These are phyloP conservation scores for Leptarthrus brevirostris DNA, from an alignment of 2,888 invertebrate genomes.

Conservation along the genomic window DNA sequence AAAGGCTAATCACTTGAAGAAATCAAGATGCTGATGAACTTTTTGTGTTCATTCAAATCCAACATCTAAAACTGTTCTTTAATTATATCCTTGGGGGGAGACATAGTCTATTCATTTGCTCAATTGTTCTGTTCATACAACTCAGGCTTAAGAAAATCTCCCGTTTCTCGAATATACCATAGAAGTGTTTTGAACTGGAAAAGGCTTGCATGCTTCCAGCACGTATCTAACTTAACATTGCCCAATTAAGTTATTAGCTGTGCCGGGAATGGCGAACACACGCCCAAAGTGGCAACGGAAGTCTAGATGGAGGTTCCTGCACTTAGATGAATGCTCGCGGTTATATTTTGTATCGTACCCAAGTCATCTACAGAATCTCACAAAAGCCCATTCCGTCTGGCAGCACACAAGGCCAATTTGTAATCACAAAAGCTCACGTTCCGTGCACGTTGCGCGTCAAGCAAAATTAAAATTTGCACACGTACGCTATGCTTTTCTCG, in stretches of 20 bases:
- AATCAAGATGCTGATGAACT: too few relatives aligned
- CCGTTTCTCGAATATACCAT: too few relatives aligned
- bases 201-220: neutral
- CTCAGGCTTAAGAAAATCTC: too few relatives aligned
- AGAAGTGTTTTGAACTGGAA: too few relatives aligned
- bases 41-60: too few relatives aligned
- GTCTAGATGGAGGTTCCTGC: slow-evolving; percentile 4
- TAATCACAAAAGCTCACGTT: slow-evolving; percentile 20
- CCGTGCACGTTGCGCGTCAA: neutral
- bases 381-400: neutral
- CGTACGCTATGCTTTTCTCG: slow-evolving; percentile 35
- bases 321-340: neutral
- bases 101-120: too few relatives aligned
- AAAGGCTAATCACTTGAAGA: too few relatives aligned
- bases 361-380: neutral
- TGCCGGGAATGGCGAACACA: neutral
- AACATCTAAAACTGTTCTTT: too few relatives aligned
- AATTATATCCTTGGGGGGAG: too few relatives aligned
- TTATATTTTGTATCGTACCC: neutral
- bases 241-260: slow-evolving; percentile 2
- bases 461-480: slow-evolving; percentile 39
- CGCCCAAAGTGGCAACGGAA: neutral
- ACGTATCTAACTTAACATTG: neutral
- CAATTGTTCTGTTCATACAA: too few relatives aligned
- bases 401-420: slow-evolving; percentile 22